These are phyloP conservation scores for Lepisosteus oculatus DNA, from an alignment of 2,113 vertebrate genomes.

Conservation along the genomic window DNA sequence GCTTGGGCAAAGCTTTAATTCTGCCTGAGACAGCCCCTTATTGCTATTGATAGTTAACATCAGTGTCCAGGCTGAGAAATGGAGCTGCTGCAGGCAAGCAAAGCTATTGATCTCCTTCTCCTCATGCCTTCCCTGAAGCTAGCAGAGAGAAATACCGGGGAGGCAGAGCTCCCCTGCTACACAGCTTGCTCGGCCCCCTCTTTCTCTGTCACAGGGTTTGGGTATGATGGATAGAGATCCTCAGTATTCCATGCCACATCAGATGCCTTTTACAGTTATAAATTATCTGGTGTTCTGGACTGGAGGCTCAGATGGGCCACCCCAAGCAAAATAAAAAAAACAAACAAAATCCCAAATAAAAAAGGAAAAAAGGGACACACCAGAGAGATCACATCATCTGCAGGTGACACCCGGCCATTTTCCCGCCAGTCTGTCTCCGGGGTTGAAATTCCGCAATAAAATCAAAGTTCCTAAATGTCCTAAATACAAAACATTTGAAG, in stretches of 20 bases:
- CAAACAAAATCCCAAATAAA: no score
- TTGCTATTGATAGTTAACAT: conserved; percentile 80
- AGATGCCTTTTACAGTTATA: conserved; percentile 35
- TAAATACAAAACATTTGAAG: not conserved
- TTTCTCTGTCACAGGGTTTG: conserved; percentile 42
- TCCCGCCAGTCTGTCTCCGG: not conserved
- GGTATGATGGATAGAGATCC: conserved; percentile 36
- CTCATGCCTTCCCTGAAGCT: conserved; percentile 53
- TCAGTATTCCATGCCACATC: conserved; percentile 30
- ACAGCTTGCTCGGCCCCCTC: conserved; percentile 31
- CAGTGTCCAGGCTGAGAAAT: conserved; percentile 78
- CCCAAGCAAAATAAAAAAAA: not conserved
- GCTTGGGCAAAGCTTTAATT: conserved; percentile 61
- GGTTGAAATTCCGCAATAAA: not conserved
- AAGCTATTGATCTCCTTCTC: conserved; percentile 74
- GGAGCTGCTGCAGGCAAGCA: conserved; percentile 67
- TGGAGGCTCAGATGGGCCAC: not conserved
- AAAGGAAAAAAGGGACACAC: no score
- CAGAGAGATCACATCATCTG: no score
- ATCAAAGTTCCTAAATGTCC: not conserved
- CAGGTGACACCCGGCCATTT: no score
- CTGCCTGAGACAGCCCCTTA: conserved; percentile 71
- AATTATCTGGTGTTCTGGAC: conserved; percentile 24
- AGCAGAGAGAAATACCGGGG: conserved; percentile 49
- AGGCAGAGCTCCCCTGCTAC: conserved; percentile 35